phyloP scores from a whole-genome alignment of 2,797 vertebrate species.

The Myotis planiceps region DNA sequence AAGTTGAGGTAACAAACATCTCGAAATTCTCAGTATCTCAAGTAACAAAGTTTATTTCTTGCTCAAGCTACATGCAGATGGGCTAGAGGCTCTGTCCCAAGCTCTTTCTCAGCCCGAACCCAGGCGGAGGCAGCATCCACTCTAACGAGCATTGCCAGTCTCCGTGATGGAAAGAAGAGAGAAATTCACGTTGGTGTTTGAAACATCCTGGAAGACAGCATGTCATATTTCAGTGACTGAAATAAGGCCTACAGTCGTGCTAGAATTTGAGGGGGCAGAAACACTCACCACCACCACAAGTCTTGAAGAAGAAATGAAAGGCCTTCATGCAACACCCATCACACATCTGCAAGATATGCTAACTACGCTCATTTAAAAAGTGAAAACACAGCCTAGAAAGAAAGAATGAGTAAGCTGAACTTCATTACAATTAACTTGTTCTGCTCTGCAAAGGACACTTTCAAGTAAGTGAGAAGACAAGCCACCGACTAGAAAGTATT shows the following conservation, averaged over 20 bases:
- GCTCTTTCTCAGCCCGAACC: not conserved
- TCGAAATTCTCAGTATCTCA: not conserved
- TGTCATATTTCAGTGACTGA: not conserved
- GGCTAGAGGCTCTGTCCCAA: not conserved
- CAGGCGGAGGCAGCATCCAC: not conserved
- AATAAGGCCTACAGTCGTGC: not conserved
- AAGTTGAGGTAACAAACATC: not conserved
- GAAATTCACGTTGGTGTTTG: not conserved
- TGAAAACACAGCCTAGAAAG: not conserved
- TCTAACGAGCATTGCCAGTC: not conserved
- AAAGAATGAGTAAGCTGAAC: not conserved
- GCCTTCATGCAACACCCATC: not conserved
- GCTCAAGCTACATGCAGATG: not conserved
- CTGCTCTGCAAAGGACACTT: not conserved
- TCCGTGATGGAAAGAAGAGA: not conserved
- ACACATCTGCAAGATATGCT: not conserved
- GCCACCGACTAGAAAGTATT: not conserved
- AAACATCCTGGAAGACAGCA: not conserved
- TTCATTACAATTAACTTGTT: not conserved
- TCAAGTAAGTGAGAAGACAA: not conserved
- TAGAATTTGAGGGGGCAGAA: not conserved
- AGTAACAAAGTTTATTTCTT: not conserved
- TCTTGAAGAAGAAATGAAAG: not conserved
- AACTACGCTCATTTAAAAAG: not conserved
- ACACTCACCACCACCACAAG: accelerated